Evolutionary conservation across 2,888 invertebrate genomes (phyloP), one percentile per base, ranked within the genome.

Genomic region (Oscheius myriophilus): DNA sequence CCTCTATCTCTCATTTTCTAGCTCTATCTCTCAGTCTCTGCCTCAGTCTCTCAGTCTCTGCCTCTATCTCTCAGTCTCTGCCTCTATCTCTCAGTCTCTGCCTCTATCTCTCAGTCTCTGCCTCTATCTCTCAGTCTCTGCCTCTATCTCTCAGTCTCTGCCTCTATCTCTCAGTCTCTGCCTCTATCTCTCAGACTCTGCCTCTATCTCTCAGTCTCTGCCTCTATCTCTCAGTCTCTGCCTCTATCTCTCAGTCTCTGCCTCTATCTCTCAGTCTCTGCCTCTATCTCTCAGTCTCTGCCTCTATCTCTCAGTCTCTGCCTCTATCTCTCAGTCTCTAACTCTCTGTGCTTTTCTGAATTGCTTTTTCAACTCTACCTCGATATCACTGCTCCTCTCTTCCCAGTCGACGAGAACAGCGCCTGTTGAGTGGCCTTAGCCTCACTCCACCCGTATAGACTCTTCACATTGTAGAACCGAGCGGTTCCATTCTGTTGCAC

Each of bases 401-500:
- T 86, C 12, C 86, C 87, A 3, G 84, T 84, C 0, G 86, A 82
- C 23, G 70, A 70, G 58, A 80, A 73, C 26, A 85, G 59, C 55
- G 85, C 87, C 46, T 73, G 90, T 84, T 91, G 90, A 0, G 94
- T 93, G 26, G 91, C 90, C 59, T 91, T 89, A 0, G 92, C 91
- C 86, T 95, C 93, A 23, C 91, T 90, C 77, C 91, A 90, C 0
- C 92, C 92, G 85, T 92, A 93, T 72, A 93, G 59, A 69, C 73
- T 78, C 69, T 78, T 78, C 3, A 62, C 55, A 54, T 78, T 65
- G 59, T 78, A 78, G 68, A 73, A 78, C 43, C 70, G 59, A 71
- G 84, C 85, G 51, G 73, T 62, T 51, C 82, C 79, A 11, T 74
- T 70, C 41, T 68, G 69, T 23, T 81, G 79, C 21, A 69, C 65